Evolutionary conservation across 1,140 invertebrate genomes (phyloP).

Genomic region (Cotesia chilonis): DNA sequence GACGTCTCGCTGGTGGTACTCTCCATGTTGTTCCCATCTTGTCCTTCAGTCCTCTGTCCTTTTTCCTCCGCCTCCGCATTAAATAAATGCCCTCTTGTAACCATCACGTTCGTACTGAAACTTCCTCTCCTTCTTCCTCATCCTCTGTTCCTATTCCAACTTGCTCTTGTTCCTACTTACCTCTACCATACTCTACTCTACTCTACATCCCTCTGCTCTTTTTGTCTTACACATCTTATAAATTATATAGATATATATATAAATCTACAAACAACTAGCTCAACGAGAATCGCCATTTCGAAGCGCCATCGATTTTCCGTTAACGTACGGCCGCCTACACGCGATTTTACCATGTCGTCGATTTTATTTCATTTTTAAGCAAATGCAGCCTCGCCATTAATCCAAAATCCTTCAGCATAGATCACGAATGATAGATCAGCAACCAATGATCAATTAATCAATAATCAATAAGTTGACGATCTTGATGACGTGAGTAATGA

Average conservation of each 20-base stretch:
- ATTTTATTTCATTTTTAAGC: not conserved
- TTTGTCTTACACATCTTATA: slow-evolving; percentile 15
- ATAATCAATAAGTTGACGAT: too few species aligned
- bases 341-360: slow-evolving; percentile 14
- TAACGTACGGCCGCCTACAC: slow-evolving; percentile 17
- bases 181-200: too few species aligned
- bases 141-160: not conserved
- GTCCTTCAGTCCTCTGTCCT: slow-evolving; percentile 26
- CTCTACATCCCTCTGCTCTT: not conserved
- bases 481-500: too few species aligned
- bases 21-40: not conserved
- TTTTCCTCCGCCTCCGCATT: slow-evolving; percentile 27
- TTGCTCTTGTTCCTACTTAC: too few species aligned
- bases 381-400: not conserved
- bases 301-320: slow-evolving; percentile 45
- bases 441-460: not conserved
- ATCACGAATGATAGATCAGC: not conserved
- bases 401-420: not conserved
- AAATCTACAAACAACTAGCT: slow-evolving; percentile 32
- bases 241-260: too few species aligned
- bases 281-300: slow-evolving; percentile 39
- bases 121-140: slow-evolving; percentile 13
- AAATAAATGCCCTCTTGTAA: slow-evolving; percentile 42
- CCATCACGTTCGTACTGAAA: slow-evolving; percentile 28
- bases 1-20: too few species aligned